phyloP scores from a whole-genome alignment of 1,140 invertebrate species.

The Dendroctonus valens region DNA sequence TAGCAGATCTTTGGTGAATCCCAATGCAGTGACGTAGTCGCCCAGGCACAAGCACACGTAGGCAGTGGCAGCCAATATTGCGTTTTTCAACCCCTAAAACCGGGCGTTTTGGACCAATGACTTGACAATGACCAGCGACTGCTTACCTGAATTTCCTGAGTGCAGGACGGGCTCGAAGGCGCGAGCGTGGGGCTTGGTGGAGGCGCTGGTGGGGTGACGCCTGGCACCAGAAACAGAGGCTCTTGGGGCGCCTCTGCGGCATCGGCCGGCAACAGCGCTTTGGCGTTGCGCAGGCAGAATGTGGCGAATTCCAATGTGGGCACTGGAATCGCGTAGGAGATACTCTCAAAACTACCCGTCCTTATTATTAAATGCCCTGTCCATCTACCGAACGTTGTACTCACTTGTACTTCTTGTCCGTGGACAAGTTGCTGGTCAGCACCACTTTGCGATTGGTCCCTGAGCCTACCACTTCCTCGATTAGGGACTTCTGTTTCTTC shows the following conservation, averaged over 20 bases:
- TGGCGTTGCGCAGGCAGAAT: slow-evolving; percentile 83
- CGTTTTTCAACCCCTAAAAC: slow-evolving; percentile 57
- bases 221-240: slow-evolving; percentile 46
- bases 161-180: slow-evolving; percentile 50
- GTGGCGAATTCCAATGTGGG: slow-evolving; percentile 88
- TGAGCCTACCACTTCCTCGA: slow-evolving; percentile 62
- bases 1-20: slow-evolving; percentile 70
- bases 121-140: neutral
- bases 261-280: slow-evolving; percentile 59
- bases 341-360: slow-evolving; percentile 52
- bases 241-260: slow-evolving; percentile 39
- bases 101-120: neutral
- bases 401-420: slow-evolving; percentile 58
- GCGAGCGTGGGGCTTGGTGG: slow-evolving; percentile 42
- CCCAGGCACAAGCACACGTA: slow-evolving; percentile 84
- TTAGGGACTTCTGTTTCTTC: slow-evolving; percentile 61
- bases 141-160: slow-evolving; percentile 25
- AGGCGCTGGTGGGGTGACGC: slow-evolving; percentile 43
- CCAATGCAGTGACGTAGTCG: slow-evolving; percentile 78
- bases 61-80: slow-evolving; percentile 74
- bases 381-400: neutral
- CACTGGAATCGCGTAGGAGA: slow-evolving; percentile 79
- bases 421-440: slow-evolving; percentile 57
- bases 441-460: slow-evolving; percentile 68
- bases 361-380: neutral